Conservation (phyloP, 2,113 vertebrate genomes). For the Catagonus wagneri region DNA sequence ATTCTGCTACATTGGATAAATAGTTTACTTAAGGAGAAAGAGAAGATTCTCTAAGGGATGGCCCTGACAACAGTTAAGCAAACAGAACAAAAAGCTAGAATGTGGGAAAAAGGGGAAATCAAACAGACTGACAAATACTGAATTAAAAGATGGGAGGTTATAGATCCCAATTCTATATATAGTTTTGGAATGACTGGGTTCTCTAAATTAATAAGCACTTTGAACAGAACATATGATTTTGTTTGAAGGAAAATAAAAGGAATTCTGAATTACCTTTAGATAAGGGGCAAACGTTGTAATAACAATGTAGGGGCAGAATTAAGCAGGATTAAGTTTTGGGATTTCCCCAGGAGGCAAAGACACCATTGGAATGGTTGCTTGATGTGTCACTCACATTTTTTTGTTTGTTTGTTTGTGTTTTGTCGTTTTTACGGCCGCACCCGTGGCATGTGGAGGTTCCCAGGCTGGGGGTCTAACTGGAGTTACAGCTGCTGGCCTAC, state of each 20-base stretch:
- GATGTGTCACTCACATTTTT: not conserved
- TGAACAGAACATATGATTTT: slow-evolving; percentile 38
- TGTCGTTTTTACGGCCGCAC: too few relatives aligned
- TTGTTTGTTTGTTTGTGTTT: too few relatives aligned
- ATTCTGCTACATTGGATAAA: not conserved
- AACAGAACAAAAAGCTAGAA: slow-evolving; percentile 42
- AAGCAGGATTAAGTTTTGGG: not conserved
- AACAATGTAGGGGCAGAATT: not conserved
- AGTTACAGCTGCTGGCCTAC: too few relatives aligned
- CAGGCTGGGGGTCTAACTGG: too few relatives aligned
- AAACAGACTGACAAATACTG: not conserved
- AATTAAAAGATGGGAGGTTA: not conserved
- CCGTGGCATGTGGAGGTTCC: too few relatives aligned
- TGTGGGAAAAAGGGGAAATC: not conserved
- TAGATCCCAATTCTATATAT: not conserved
- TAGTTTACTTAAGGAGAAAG: slow-evolving; percentile 11
- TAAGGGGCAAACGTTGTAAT: not conserved
- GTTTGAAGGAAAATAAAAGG: slow-evolving; percentile 19
- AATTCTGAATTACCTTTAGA: slow-evolving; percentile 6
- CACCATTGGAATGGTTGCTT: not conserved
- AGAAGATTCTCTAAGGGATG: slow-evolving; percentile 20
- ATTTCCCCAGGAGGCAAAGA: slow-evolving; percentile 56
- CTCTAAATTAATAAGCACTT: slow-evolving; percentile 29
- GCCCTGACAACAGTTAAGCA: not conserved
- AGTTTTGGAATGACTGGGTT: not conserved